Evolutionary conservation across 2,888 invertebrate species (phyloP), one percentile per base, ranked within the genome.

Genomic region (Amiota mariae): DNA sequence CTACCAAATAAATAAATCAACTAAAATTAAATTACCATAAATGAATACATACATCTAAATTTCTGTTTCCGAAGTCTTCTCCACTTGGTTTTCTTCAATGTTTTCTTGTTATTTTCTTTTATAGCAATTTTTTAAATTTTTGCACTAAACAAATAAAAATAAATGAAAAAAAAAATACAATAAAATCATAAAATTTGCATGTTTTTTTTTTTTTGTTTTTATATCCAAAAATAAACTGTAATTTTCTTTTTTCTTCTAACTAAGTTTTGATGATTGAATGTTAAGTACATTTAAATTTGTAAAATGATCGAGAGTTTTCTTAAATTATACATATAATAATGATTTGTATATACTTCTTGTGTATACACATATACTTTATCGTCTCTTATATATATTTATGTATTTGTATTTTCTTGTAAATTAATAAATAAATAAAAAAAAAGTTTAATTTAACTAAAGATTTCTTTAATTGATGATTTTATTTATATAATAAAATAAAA

Each of bases 351-450:
- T 64, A 75, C 80, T 79, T 83, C 80, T 78, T 77, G 76, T 80
- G 78, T 81, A 81, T 81, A 79, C 79, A 79, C 36, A 36, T 36
- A 36, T 36, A 36, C 36, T 36, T 36, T 36, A 6, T 36, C 36
- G 36, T 36, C 36, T 36, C 36, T 36, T 36, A 36, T 36, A 61
- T 68, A 46, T 75, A 71, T 72, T 61, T 82, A 80, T 57, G 80
- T 70, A 84, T 80, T 86, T 85, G 86, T 84, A 83, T 85, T 82
- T 80, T 86, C 86, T 85, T 84, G 84, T 84, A 84, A 83, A 84
- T 80, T 86, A 84, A 84, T 84, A 85, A 79, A 79, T 73, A 75
- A 77, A 79, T 75, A 71, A 79, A 77, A 24, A 2, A 51, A 63
- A 63, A 24, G 24, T 24, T 24, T 79, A 82, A 77, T 80, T 84